These are phyloP conservation scores for Oncorhynchus gorbuscha DNA, from an alignment of 2,113 vertebrate species.

Conservation along the genomic window DNA sequence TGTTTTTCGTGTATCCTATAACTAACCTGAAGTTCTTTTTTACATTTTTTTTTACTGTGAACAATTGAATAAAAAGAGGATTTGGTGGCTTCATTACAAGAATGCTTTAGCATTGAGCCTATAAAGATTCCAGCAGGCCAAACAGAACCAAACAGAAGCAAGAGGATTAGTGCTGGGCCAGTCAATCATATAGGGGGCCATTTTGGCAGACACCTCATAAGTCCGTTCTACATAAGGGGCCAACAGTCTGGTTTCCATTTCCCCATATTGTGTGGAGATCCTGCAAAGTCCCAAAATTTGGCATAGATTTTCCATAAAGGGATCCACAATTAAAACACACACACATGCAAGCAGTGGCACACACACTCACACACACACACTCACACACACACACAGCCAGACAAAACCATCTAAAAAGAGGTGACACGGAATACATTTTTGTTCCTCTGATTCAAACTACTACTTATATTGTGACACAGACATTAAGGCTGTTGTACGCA, in stretches of 20 bases:
- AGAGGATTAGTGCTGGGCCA: background rate
- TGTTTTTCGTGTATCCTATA: too few species aligned
- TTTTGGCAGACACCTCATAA: constrained; percentile 21
- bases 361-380: background rate
- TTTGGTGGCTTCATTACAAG: background rate
- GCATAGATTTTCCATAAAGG: constrained; percentile 24
- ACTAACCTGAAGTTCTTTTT: too few species aligned
- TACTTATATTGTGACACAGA: background rate
- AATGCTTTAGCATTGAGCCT: background rate
- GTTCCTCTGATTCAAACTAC: background rate
- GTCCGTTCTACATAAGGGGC: constrained; percentile 35
- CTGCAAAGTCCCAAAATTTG: constrained; percentile 36
- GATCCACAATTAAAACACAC: constrained; percentile 11
- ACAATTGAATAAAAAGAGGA: background rate
- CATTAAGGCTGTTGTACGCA: background rate
- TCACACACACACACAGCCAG: background rate
- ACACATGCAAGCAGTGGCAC: background rate
- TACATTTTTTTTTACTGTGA: background rate
- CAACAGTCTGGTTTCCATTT: constrained; percentile 52
- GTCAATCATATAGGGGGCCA: background rate
- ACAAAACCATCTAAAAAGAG: background rate
- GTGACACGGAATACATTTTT: too few species aligned
- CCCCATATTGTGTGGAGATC: constrained; percentile 30
- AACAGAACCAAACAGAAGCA: constrained; percentile 3
- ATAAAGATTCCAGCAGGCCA: background rate